These are phyloP conservation scores for Sebastes nivosus DNA, from an alignment of 2,797 vertebrate genomes.

Conservation along the genomic window DNA sequence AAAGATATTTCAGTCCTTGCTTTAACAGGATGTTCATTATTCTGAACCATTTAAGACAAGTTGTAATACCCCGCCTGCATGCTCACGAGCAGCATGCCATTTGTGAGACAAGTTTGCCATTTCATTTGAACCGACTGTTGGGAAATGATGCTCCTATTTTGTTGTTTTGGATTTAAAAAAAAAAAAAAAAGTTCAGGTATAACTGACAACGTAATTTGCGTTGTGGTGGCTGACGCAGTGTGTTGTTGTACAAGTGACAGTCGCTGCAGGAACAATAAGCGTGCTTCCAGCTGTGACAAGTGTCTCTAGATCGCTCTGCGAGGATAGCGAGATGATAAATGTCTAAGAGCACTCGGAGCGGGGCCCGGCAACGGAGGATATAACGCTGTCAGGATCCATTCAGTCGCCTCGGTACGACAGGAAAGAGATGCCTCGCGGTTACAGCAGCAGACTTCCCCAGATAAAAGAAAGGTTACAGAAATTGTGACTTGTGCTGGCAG, in stretches of 20 bases:
- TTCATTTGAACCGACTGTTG: neutral
- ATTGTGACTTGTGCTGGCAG: neutral
- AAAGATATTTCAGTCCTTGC: neutral
- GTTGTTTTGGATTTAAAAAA: neutral
- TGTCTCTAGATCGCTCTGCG: neutral
- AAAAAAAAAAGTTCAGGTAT: neutral
- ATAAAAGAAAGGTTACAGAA: constrained; percentile 3
- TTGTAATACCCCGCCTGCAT: neutral
- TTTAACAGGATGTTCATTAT: neutral
- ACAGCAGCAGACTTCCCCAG: constrained; percentile 5
- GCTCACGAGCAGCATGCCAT: neutral
- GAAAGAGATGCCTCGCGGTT: neutral
- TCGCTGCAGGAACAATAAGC: neutral
- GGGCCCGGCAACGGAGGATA: neutral
- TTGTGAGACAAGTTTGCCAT: neutral
- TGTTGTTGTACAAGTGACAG: neutral
- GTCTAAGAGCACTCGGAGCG: constrained; percentile 6
- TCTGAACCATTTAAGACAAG: neutral
- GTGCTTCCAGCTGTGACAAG: constrained; percentile 34
- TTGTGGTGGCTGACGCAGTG: neutral
- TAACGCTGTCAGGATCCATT: constrained; percentile 6
- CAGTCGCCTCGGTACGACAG: neutral
- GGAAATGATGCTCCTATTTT: neutral
- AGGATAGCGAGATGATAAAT: constrained; percentile 23
- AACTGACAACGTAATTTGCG: neutral